These are phyloP conservation scores for Galaxias olidus DNA, from an alignment of 2,797 vertebrate species.

Conservation along the genomic window DNA sequence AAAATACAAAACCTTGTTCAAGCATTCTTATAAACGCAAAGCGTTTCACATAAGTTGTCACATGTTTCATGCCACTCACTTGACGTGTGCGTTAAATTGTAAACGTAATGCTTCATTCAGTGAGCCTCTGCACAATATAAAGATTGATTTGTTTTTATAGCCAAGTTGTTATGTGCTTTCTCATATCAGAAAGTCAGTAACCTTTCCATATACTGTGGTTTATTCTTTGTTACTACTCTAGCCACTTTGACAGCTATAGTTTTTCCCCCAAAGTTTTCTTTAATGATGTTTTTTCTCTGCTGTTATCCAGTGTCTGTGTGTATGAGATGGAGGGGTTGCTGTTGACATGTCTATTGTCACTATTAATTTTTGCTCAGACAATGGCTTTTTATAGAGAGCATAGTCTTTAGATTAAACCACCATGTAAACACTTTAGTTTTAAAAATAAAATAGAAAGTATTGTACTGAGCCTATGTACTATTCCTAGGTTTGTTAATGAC, in stretches of 20 bases:
- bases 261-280: constrained; percentile 54
- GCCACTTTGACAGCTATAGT: constrained; percentile 44
- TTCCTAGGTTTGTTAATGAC: no score
- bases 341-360: constrained; percentile 24
- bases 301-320: constrained; percentile 7
- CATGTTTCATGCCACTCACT: constrained; percentile 41
- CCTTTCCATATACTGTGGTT: constrained; percentile 37
- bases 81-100: constrained; percentile 26
- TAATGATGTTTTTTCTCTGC: neutral
- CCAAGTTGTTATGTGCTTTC: constrained; percentile 58
- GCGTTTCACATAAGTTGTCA: constrained; percentile 22
- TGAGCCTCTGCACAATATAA: constrained; percentile 63
- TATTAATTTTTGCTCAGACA: constrained; percentile 12
- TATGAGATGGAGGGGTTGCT: constrained; percentile 15
- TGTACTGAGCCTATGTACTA: no score
- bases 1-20: no score
- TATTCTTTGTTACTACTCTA: constrained; percentile 45
- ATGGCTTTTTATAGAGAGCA: no score
- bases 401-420: no score
- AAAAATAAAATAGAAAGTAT: no score
- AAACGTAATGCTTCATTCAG: constrained; percentile 59
- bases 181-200: constrained; percentile 34
- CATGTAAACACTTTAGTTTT: no score
- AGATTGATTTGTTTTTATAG: constrained; percentile 69
- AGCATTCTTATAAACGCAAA: no score